These are phyloP conservation scores for Poeciliopsis prolifica DNA, from an alignment of 2,113 vertebrate genomes.

Conservation along the genomic window DNA sequence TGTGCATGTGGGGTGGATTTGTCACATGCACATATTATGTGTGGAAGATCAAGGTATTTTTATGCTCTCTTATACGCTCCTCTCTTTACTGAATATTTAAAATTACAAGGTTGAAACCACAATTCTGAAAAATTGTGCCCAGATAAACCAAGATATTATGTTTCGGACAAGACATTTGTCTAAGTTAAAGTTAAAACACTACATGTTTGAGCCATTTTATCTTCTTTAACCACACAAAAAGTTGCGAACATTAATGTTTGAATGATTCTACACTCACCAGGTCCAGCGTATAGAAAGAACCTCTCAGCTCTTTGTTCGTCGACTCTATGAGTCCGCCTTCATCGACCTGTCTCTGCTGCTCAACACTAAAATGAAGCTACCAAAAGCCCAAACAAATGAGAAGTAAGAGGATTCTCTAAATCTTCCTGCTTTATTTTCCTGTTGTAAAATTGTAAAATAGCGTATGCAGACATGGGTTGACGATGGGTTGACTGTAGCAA, in stretches of 20 bases:
- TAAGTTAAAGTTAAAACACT: background rate
- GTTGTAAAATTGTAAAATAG: background rate
- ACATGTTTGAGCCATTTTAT: background rate
- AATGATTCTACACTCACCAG: constrained; percentile 27
- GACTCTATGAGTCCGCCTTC: constrained; percentile 83
- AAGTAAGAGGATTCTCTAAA: constrained; percentile 46
- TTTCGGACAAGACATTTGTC: background rate
- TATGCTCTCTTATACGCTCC: background rate
- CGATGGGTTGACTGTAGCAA: background rate
- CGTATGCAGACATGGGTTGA: background rate
- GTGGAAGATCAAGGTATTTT: constrained; percentile 76
- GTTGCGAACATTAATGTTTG: background rate
- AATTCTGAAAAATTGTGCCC: background rate
- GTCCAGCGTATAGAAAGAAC: constrained; percentile 84
- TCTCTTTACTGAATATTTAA: background rate
- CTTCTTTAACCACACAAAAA: background rate
- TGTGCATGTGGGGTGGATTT: constrained; percentile 81
- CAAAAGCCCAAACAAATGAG: constrained; percentile 63
- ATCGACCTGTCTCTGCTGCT: constrained; percentile 82
- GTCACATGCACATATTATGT: constrained; percentile 78
- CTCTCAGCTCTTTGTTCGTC: constrained; percentile 81
- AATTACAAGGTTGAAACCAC: background rate
- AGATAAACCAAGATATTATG: background rate
- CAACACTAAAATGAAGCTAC: constrained; percentile 81
- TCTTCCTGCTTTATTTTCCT: background rate